These are phyloP conservation scores for Poeciliopsis gracilis DNA, from an alignment of 2,797 vertebrate species.

Conservation along the genomic window DNA sequence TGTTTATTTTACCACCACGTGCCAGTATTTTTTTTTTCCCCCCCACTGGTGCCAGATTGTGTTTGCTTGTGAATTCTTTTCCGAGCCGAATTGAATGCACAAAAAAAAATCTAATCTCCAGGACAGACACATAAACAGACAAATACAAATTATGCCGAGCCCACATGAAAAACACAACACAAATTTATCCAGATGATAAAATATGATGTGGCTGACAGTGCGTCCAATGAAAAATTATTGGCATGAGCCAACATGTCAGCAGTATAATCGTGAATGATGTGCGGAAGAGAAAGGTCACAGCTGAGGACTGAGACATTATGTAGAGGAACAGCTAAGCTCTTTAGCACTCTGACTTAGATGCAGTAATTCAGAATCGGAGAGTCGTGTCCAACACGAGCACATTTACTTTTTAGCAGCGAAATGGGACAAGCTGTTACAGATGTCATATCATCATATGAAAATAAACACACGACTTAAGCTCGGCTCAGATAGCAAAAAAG, in stretches of 20 bases:
- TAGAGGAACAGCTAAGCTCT: constrained; percentile 74
- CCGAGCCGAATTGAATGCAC: constrained; percentile 55
- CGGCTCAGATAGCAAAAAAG: constrained; percentile 23
- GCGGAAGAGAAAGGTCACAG: constrained; percentile 74
- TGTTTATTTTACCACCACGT: constrained; percentile 41
- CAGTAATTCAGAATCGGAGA: constrained; percentile 63
- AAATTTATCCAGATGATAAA: constrained; percentile 77
- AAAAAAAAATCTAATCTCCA: constrained; percentile 59
- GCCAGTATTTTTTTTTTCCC: constrained; percentile 22
- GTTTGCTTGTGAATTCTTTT: constrained; percentile 59
- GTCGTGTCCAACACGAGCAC: constrained; percentile 36
- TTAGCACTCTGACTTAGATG: constrained; percentile 61
- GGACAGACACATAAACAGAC: constrained; percentile 62
- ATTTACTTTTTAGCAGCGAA: constrained; percentile 30
- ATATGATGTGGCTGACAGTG: constrained; percentile 76
- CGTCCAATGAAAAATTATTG: constrained; percentile 78
- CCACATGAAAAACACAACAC: constrained; percentile 70
- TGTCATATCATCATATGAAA: constrained; percentile 30
- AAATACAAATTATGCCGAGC: constrained; percentile 70
- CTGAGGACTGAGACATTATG: constrained; percentile 71
- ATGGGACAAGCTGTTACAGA: constrained; percentile 34
- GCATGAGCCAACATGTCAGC: constrained; percentile 79
- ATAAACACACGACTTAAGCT: constrained; percentile 29
- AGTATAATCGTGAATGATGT: constrained; percentile 75
- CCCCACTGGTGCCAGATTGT: constrained; percentile 48